Evolutionary conservation across 2,888 invertebrate species (phyloP).

Genomic region (Bellardia pandia): DNA sequence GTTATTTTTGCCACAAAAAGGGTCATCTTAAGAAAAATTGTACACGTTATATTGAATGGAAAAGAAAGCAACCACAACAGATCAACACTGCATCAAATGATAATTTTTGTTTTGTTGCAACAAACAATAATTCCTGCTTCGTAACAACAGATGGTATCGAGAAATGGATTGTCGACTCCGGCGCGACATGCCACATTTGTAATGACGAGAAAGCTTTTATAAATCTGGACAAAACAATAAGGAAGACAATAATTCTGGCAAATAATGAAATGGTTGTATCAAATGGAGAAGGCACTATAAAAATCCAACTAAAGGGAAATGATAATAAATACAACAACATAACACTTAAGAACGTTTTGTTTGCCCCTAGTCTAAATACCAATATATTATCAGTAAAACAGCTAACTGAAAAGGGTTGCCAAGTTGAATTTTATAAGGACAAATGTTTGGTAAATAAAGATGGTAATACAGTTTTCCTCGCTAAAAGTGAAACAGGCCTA

Average conservation of each 20-base stretch:
- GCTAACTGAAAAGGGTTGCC: slow-evolving; percentile 2
- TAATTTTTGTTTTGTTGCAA: too few species aligned
- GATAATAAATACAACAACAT: slow-evolving; percentile 1
- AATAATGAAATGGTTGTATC: slow-evolving; percentile 20
- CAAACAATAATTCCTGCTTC: too few species aligned
- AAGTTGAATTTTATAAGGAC: slow-evolving; percentile 13
- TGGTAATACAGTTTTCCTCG: not conserved
- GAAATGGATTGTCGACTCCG: too few species aligned
- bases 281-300: slow-evolving; percentile 23
- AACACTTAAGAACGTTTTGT: slow-evolving; percentile 20
- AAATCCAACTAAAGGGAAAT: slow-evolving; percentile 1
- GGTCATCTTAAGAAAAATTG: not conserved
- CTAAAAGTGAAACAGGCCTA: slow-evolving; percentile 2
- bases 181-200: slow-evolving; percentile 14
- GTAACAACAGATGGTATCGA: too few species aligned
- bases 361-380: not conserved
- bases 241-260: slow-evolving; percentile 14
- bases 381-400: slow-evolving; percentile 39
- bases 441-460: slow-evolving; percentile 2
- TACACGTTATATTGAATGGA: too few species aligned
- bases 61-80: too few species aligned
- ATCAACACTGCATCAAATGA: too few species aligned
- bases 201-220: slow-evolving; percentile 12
- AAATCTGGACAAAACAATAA: not conserved
- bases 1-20: slow-evolving; percentile 17